These are phyloP conservation scores for Merops nubicus DNA, from an alignment of 2,113 vertebrate species.

Conservation along the genomic window DNA sequence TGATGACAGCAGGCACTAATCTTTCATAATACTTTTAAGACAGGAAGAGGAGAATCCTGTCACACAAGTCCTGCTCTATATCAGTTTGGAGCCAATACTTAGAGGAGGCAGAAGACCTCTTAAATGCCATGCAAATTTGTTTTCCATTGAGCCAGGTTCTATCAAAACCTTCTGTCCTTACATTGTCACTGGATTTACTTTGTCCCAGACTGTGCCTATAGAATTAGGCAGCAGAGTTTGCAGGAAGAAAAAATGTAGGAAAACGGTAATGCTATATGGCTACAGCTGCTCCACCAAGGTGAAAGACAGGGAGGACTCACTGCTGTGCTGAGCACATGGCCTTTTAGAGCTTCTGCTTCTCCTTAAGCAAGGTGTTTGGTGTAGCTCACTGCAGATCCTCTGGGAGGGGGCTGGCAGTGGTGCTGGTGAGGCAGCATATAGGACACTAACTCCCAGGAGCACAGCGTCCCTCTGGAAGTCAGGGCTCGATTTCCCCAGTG, in stretches of 20 bases:
- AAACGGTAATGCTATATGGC: not conserved
- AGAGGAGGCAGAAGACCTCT: slow-evolving; percentile 31
- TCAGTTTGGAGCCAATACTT: slow-evolving; percentile 21
- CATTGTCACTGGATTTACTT: not conserved
- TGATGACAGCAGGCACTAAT: slow-evolving; percentile 58
- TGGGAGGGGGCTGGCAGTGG: not conserved
- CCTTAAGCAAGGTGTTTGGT: not conserved
- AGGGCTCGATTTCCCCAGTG: not conserved
- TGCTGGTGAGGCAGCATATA: accelerated
- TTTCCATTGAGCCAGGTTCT: not conserved
- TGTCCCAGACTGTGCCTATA: not conserved
- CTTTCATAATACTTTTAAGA: slow-evolving; percentile 69
- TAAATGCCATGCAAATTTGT: not conserved
- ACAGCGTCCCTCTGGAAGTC: not conserved
- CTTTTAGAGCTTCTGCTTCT: not conserved
- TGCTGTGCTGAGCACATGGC: not conserved
- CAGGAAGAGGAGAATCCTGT: slow-evolving; percentile 66
- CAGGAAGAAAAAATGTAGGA: not conserved
- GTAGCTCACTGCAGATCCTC: not conserved
- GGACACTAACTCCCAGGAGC: not conserved
- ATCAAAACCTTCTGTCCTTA: not conserved
- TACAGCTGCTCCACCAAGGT: not conserved
- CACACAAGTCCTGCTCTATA: slow-evolving; percentile 40
- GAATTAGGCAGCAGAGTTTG: not conserved
- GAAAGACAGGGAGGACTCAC: not conserved